Base-by-base conservation (phyloP, 2,888 invertebrate genomes). In the Poecilus cupreus region DNA sequence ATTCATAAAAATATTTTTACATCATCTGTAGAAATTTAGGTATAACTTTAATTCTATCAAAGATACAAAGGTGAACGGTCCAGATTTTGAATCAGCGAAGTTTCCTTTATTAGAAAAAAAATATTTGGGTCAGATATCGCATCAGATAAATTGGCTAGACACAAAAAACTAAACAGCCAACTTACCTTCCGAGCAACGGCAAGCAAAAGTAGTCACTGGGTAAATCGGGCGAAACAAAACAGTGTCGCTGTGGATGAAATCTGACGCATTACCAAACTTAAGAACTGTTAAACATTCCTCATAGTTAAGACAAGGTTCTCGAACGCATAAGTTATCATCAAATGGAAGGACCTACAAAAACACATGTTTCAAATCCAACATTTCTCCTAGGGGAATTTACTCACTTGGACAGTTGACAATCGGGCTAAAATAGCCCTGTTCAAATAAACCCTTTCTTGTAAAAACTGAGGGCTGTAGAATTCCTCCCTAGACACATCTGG, bases 181-280 rank as follows among this genome's bases (percentile, higher is more conserved):
- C 32, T 1, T 68, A 0, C 98, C 98, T 82, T 91, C 91, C 0
- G 98, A 97, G 86, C 98, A 99, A 83, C 94, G 92, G 87, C 98
- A 99, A 3, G 96, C 95, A 88, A 98, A 98, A 0, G 97, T 96
- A 13, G 97, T 97, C 1, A 97, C 96, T 0, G 98, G 98, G 87
- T 97, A 96, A 85, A 99, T 98, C 0, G 98, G 97, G 11, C 98
- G 91, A 87, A 98, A 98, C 0, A 98, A 91, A 43, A 98, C 96
- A 0, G 96, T 95, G 85, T 96, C 95, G 84, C 98, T 97, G 83
- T 92, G 92, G 39, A 98, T 94, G 87, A 98, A 98, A 1, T 95
- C 96, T 0, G 96, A 95, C 0, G 98, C 98, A 87, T 97, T 97
- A 0, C 97, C 97, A 86, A 98, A 98, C 88, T 96, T 96, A 22